phyloP scores from a whole-genome alignment of 1,140 invertebrate genomes.

The Caenorhabditis briggsae region DNA sequence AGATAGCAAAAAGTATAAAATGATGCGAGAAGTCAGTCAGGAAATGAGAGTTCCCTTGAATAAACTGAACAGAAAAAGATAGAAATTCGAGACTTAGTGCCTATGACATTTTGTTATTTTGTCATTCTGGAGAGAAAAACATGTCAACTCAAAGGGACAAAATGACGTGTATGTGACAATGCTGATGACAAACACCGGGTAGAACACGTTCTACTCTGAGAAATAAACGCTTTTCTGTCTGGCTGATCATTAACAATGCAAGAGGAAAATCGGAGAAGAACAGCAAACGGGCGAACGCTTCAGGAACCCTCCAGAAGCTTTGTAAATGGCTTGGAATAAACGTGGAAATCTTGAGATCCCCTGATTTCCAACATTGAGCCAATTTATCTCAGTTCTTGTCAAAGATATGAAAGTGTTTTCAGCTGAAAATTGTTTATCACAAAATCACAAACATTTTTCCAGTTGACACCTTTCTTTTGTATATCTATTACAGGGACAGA shows the following conservation, averaged over 20 bases:
- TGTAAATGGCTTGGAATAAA: too few species aligned
- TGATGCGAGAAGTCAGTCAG: background rate
- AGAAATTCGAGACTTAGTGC: background rate
- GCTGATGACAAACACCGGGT: background rate
- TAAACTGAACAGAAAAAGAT: background rate
- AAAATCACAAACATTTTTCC: too few species aligned
- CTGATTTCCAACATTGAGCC: too few species aligned
- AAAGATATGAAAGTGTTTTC: too few species aligned
- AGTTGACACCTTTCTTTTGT: too few species aligned
- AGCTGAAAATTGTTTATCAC: too few species aligned
- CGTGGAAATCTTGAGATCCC: too few species aligned
- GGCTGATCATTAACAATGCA: slow-evolving; percentile 40
- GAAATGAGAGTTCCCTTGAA: too few species aligned
- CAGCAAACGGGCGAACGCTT: too few species aligned
- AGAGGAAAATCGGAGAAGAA: slow-evolving; percentile 6
- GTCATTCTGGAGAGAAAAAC: background rate
- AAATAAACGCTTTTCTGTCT: background rate
- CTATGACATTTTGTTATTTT: slow-evolving; percentile 25
- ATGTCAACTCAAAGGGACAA: background rate
- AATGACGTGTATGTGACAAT: slow-evolving; percentile 22
- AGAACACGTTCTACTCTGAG: background rate
- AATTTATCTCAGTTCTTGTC: too few species aligned
- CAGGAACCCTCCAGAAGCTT: too few species aligned
- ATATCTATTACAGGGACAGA: too few species aligned
- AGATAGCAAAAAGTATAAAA: background rate